phyloP scores from a whole-genome alignment of 2,113 vertebrate genomes.

The Rattus rattus region DNA sequence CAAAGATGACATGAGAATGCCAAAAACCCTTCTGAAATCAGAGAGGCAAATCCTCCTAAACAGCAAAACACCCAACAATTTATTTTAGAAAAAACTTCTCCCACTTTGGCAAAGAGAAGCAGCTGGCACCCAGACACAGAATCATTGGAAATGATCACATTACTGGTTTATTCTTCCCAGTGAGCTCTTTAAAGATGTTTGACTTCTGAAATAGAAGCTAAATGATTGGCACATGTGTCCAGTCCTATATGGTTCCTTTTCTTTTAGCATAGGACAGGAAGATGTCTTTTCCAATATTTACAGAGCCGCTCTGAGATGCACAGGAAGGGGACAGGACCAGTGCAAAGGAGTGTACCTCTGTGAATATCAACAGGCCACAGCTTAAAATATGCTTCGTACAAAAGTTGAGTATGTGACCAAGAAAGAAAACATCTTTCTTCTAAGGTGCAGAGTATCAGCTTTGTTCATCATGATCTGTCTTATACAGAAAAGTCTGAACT shows the following conservation, averaged over 20 bases:
- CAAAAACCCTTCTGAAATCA: background rate
- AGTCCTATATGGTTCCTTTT: background rate
- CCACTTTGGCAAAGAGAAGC: constrained; percentile 3
- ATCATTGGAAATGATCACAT: constrained; percentile 14
- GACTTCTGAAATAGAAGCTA: constrained; percentile 17
- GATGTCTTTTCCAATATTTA: background rate
- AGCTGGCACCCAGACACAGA: background rate
- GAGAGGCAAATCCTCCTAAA: background rate
- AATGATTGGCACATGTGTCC: background rate
- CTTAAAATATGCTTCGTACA: constrained; percentile 54
- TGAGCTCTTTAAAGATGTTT: constrained; percentile 29
- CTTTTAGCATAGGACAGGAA: background rate
- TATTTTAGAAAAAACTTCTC: background rate
- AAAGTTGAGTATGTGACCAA: constrained; percentile 68
- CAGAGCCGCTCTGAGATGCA: background rate
- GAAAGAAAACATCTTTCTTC: constrained; percentile 69
- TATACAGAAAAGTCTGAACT: constrained; percentile 63
- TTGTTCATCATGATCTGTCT: constrained; percentile 65
- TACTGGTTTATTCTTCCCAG: constrained; percentile 6
- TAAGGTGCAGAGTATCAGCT: constrained; percentile 51
- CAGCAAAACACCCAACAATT: background rate
- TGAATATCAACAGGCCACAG: constrained; percentile 43
- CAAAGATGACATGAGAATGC: background rate
- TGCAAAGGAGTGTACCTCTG: constrained; percentile 11
- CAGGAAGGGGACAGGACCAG: background rate